A percentile compares a stretch with the other conserved stretches of the same genome.
Evolutionary conservation across 2,797 vertebrate genomes (phyloP).

Genomic region (Crocodylus rhombifer): DNA sequence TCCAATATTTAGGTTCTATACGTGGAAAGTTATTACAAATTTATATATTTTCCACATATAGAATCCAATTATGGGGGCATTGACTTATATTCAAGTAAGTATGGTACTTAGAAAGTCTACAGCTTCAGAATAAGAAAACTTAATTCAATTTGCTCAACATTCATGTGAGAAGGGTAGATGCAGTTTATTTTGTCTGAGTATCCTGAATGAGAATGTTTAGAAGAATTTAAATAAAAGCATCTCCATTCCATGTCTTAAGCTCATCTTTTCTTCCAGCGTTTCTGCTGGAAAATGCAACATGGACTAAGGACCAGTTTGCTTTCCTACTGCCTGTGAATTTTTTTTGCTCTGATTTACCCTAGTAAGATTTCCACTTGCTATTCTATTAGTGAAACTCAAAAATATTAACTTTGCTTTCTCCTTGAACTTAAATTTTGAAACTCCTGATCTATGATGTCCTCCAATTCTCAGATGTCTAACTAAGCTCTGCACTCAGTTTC

Average conservation of each 20-base stretch:
- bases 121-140: neutral
- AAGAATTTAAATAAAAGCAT: neutral
- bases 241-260: neutral
- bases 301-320: neutral
- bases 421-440: neutral
- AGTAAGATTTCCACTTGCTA: no score
- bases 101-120: no score
- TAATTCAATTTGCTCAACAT: no score
- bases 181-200: neutral
- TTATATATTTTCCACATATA: no score
- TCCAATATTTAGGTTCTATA: no score
- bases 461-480: neutral
- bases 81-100: no score
- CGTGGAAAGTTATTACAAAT: no score
- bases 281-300: neutral
- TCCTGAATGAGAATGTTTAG: neutral
- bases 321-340: neutral
- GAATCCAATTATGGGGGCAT: no score
- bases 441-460: neutral
- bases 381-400: neutral
- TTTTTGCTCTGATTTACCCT: neutral
- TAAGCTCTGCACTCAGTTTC: neutral
- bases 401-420: neutral
- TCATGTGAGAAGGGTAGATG: no score
- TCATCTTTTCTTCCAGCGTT: neutral